These are phyloP conservation scores for Speoplatyrhinus poulsoni DNA, from an alignment of 2,113 vertebrate genomes.

Conservation along the genomic window DNA sequence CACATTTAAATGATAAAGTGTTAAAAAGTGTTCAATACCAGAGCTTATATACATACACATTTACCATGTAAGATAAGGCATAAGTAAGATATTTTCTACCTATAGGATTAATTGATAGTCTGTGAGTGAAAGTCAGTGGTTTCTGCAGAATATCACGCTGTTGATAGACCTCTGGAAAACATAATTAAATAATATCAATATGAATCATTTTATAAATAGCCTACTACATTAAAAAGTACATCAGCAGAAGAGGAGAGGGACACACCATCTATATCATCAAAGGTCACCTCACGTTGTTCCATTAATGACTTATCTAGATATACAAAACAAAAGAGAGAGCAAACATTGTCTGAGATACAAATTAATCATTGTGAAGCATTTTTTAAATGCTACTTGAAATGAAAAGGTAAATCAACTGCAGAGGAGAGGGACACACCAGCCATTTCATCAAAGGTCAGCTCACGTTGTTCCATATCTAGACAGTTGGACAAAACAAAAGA, in stretches of 20 bases:
- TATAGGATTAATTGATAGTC: no score
- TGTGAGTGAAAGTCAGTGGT: background rate
- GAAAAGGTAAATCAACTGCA: conserved; percentile 6
- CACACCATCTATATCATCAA: conserved; percentile 24
- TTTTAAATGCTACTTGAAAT: background rate
- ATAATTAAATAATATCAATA: background rate
- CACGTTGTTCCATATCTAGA: conserved; percentile 50
- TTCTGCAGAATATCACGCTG: conserved; percentile 30
- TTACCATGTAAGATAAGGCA: no score
- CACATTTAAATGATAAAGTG: no score
- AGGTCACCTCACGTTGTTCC: conserved; percentile 45
- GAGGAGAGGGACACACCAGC: background rate
- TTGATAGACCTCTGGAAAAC: conserved; percentile 31
- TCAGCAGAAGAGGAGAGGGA: background rate
- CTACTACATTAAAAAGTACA: conserved; percentile 5
- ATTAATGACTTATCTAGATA: conserved; percentile 22
- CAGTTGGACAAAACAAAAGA: background rate
- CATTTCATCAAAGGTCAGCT: conserved; percentile 38
- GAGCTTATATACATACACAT: no score
- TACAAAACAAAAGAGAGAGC: background rate
- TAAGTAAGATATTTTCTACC: no score
- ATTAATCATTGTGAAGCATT: no score
- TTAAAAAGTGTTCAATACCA: no score
- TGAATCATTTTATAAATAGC: no score
- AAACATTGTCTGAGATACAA: conserved; percentile 37